phyloP scores from a whole-genome alignment of 2,113 vertebrate genomes.

The Pimephales promelas region DNA sequence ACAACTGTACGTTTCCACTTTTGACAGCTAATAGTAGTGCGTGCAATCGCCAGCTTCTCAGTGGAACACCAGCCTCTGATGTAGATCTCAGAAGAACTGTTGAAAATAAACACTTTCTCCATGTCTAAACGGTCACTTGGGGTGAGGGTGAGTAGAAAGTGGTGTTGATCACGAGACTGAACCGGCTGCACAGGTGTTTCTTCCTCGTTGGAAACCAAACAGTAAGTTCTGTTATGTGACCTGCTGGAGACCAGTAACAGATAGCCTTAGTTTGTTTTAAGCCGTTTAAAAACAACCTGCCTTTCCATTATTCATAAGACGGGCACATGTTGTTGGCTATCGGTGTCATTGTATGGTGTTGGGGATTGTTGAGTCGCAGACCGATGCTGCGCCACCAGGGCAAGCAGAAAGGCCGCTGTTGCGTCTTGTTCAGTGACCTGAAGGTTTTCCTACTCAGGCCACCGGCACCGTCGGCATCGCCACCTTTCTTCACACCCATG shows the following conservation, averaged over 20 bases:
- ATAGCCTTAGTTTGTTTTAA: constrained; percentile 27
- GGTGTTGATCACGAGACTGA: neutral
- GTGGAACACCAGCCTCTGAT: neutral
- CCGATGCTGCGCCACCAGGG: constrained; percentile 87
- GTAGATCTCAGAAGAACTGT: neutral
- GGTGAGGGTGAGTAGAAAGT: neutral
- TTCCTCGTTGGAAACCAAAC: constrained; percentile 24
- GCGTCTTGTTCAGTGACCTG: constrained; percentile 88
- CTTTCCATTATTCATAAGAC: constrained; percentile 38
- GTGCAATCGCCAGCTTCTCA: neutral
- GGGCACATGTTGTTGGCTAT: constrained; percentile 76
- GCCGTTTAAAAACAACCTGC: constrained; percentile 37
- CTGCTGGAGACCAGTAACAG: constrained; percentile 8
- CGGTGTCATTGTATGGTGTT: constrained; percentile 74
- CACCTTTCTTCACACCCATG: constrained; percentile 74
- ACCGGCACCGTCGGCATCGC: constrained; percentile 74
- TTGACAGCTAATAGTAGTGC: neutral
- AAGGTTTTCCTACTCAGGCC: constrained; percentile 84
- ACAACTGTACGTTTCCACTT: neutral
- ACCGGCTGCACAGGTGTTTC: neutral
- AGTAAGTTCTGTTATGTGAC: constrained; percentile 42
- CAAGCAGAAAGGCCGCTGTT: constrained; percentile 87
- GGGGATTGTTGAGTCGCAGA: constrained; percentile 76
- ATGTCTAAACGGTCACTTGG: neutral
- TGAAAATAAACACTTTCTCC: neutral